Evolutionary conservation across 1,140 invertebrate species (phyloP).

Genomic region (Bombyx mori): DNA sequence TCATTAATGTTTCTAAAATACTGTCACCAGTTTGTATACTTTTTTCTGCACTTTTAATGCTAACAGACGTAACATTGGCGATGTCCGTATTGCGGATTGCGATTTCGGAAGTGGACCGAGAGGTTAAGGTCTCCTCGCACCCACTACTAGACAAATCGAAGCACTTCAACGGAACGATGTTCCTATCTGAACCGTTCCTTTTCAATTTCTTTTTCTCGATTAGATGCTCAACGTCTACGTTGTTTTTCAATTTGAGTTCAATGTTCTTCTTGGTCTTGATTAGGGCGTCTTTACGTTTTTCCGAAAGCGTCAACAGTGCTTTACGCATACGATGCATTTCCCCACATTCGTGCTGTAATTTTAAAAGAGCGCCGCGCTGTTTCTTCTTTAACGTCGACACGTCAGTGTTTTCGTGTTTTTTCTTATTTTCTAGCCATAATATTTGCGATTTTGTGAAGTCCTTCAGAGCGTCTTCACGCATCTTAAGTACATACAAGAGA

Average conservation of each 20-base stretch:
- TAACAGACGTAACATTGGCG: not conserved
- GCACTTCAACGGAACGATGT: constrained; percentile 46
- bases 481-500: constrained; percentile 57
- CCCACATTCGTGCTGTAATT: constrained; percentile 61
- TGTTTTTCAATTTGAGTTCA: constrained; percentile 50
- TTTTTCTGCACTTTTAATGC: constrained; percentile 36
- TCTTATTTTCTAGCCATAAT: constrained; percentile 60
- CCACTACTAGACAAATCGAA: constrained; percentile 60
- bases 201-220: constrained; percentile 49
- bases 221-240: constrained; percentile 50
- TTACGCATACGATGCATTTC: constrained; percentile 66
- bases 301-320: constrained; percentile 48
- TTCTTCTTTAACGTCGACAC: constrained; percentile 62
- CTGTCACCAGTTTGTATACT: constrained; percentile 49
- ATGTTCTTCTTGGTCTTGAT: constrained; percentile 62
- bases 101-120: constrained; percentile 28
- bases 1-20: constrained; percentile 11
- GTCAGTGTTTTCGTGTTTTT: constrained; percentile 58
- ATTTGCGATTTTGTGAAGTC: constrained; percentile 63
- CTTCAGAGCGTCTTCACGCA: constrained; percentile 63
- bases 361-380: constrained; percentile 57
- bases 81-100: constrained; percentile 7
- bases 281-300: constrained; percentile 54
- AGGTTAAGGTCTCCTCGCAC: constrained; percentile 45
- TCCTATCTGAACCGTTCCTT: constrained; percentile 31